A percentile compares a stretch with the other conserved stretches of the same genome.
phyloP scores from a whole-genome alignment of 2,888 invertebrate species.

The Limnephilus rhombicus region DNA sequence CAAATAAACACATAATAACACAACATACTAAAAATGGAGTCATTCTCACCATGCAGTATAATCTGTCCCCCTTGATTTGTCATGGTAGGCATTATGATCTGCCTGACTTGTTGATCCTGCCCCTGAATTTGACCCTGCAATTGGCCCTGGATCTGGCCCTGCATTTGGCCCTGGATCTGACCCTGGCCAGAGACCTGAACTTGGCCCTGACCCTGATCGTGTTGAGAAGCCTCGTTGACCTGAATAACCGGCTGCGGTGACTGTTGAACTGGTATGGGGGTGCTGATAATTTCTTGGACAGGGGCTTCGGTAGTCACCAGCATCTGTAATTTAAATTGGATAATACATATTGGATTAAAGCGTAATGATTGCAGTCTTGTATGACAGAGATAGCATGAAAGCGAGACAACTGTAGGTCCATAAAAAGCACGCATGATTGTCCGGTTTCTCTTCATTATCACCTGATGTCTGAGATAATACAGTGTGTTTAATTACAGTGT shows the following conservation, averaged over 20 bases:
- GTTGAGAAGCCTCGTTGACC: not conserved
- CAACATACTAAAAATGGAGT: not conserved
- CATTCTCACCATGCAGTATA: conserved; percentile 74
- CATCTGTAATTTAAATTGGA: not conserved
- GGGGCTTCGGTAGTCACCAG: conserved; percentile 29
- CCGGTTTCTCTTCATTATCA: no score
- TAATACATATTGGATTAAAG: not conserved
- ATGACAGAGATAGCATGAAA: no score
- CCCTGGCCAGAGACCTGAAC: conserved; percentile 33
- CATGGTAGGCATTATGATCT: conserved; percentile 67
- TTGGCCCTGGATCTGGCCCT: conserved; percentile 43
- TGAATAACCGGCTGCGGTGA: not conserved
- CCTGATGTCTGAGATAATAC: no score
- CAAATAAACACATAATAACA: no score
- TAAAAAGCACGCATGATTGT: no score
- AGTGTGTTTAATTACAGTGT: no score
- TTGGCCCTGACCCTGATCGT: conserved; percentile 32
- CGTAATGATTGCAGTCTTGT: no score
- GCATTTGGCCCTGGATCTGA: conserved; percentile 45
- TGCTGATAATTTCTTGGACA: not conserved
- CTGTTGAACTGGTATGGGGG: not conserved
- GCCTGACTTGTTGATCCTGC: conserved; percentile 48
- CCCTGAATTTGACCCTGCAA: conserved; percentile 29
- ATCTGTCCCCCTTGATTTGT: conserved; percentile 75
- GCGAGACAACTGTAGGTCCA: no score